Base-by-base conservation (phyloP, 2,888 invertebrate species). In the Ischnura elegans region DNA sequence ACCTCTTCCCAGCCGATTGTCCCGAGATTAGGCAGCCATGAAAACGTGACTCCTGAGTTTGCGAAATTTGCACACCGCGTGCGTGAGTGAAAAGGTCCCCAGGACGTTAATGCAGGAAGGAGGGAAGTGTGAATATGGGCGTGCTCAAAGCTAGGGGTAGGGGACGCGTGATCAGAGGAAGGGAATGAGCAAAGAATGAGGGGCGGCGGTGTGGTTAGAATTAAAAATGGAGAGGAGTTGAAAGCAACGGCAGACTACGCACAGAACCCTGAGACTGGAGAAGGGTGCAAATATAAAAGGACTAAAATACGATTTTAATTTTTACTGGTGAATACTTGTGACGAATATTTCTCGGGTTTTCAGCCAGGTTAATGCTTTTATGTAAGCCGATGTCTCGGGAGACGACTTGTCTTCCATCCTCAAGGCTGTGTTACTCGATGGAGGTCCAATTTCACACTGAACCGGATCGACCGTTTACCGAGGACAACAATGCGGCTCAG, bases 41-140 rank as follows among this genome's bases (percentile, higher is more conserved):
- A 36, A 76, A 4, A 36, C 36, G 51, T 29, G 29, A 8, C 76
- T 36, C 36, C 16, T 76, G 13, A 36, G 76, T 36, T 76, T 6
- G 76, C 76, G 36, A 36, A 76, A 76, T 76, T 36, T 76, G 76
- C 76, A 76, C 76, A 36, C 76, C 76, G 10, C 36, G 8, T 29
- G 76, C 36, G 76, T 29, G 16, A 5, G 76, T 29, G 36, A 76
- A 76, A 76, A 10, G 29, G 8, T 36, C 36, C 5, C 51, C n/a
- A 16, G 3, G 21, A 25, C 45, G 25, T n/a, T 43, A 86, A 46
- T 6, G 86, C 2, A 46, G 10, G n/a, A n/a, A 86, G 86, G 19
- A 86, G 86, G 86, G 86, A 86, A 46, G 46, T 43, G 46, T 46
- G n/a, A 46, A 86, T 43, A 42, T 6, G 86, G 29, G 86, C n/a